A percentile compares a stretch with the other conserved stretches of the same genome.
Conservation (phyloP, 2,113 vertebrate genomes). For the Hippoglossus stenolepis region DNA sequence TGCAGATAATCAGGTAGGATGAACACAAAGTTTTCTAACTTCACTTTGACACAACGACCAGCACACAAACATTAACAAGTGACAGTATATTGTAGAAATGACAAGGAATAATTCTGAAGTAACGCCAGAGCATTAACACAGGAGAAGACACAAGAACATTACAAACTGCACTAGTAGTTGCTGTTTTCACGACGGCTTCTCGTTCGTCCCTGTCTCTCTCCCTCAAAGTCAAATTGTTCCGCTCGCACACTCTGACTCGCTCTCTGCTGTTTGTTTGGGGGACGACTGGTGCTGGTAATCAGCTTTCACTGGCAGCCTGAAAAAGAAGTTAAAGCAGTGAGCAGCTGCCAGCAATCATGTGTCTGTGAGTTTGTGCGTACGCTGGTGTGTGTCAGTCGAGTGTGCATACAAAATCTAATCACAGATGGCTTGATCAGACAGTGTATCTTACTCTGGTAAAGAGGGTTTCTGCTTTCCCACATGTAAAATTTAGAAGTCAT, state of each 20-base stretch:
- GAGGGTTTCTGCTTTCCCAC: constrained; percentile 42
- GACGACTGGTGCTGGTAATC: constrained; percentile 59
- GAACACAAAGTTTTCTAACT: too few species aligned
- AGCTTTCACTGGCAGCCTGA: constrained; percentile 62
- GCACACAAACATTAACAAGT: too few species aligned
- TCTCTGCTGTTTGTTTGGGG: constrained; percentile 53
- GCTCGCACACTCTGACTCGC: constrained; percentile 22
- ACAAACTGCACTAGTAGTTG: too few species aligned
- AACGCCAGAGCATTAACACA: too few species aligned
- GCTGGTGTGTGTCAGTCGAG: constrained; percentile 17
- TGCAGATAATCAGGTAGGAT: too few species aligned
- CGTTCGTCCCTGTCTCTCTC: not conserved
- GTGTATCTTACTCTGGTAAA: constrained; percentile 54
- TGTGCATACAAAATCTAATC: constrained; percentile 56
- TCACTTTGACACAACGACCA: too few species aligned
- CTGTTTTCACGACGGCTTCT: too few species aligned
- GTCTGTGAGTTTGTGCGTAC: constrained; percentile 1
- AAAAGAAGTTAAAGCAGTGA: constrained; percentile 50
- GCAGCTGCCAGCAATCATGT: constrained; percentile 48
- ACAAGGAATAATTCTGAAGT: too few species aligned
- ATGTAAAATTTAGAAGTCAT: constrained; percentile 59
- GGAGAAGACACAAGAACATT: too few species aligned
- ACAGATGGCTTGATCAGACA: constrained; percentile 69
- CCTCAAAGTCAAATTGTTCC: constrained; percentile 26
- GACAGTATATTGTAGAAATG: too few species aligned